Conservation (phyloP, 2,888 invertebrate species). For the Scaptomyza polygonia region DNA sequence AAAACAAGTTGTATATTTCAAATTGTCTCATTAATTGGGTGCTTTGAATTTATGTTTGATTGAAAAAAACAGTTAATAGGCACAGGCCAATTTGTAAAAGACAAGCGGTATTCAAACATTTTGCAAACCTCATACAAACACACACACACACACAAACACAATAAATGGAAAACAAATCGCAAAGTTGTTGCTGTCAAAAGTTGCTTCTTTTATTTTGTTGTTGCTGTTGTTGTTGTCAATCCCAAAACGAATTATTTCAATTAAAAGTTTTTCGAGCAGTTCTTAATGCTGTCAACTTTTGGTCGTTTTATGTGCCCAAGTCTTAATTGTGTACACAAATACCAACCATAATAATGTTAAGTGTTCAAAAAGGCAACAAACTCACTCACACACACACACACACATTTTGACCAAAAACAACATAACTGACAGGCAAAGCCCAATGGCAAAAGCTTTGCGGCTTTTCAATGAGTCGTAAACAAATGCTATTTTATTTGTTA, state of each 20-base stretch:
- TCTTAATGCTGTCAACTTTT: constrained; percentile 73
- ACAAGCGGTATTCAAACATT: constrained; percentile 18
- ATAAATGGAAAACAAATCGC: constrained; percentile 36
- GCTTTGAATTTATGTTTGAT: constrained; percentile 11
- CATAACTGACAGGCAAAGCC: constrained; percentile 55
- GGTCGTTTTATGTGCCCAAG: constrained; percentile 68
- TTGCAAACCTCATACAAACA: background rate
- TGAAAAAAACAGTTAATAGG: constrained; percentile 10
- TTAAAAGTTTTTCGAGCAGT: constrained; percentile 70
- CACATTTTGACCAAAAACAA: constrained; percentile 36
- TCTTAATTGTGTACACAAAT: constrained; percentile 71
- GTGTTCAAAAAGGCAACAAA: constrained; percentile 29
- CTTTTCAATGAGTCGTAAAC: constrained; percentile 73
- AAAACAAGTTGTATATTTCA: background rate
- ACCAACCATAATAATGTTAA: constrained; percentile 57
- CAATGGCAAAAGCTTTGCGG: constrained; percentile 70
- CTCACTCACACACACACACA: constrained; percentile 16
- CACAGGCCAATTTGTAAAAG: constrained; percentile 38
- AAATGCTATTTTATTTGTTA: constrained; percentile 71
- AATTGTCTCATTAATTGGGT: background rate
- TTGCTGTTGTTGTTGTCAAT: constrained; percentile 34
- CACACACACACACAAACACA: background rate
- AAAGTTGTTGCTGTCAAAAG: constrained; percentile 48
- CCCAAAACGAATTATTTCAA: constrained; percentile 74
- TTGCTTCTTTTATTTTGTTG: constrained; percentile 10